These are phyloP conservation scores for Pyrocoelia pectoralis DNA, from an alignment of 2,888 invertebrate species.

Conservation along the genomic window DNA sequence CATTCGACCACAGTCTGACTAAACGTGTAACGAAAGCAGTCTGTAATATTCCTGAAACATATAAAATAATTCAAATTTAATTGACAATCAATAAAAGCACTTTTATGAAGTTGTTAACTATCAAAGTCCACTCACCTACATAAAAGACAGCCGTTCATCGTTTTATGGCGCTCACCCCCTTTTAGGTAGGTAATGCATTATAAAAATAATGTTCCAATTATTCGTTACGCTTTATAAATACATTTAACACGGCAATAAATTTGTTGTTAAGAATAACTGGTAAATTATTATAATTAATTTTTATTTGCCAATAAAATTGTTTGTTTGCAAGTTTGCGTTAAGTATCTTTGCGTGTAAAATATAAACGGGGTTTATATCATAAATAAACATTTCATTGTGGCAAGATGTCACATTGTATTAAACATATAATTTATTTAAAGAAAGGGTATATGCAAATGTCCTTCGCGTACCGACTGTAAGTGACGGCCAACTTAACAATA, in stretches of 20 bases:
- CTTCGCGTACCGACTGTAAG: no score
- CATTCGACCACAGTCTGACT: no score
- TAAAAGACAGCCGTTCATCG: constrained; percentile 1
- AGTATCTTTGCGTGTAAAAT: neutral
- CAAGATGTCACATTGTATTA: no score
- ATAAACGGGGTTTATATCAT: neutral
- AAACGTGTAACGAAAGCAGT: no score
- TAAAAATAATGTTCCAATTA: neutral
- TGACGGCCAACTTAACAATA: no score
- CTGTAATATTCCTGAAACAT: neutral
- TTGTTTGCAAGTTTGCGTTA: neutral
- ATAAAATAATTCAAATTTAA: constrained; percentile 1
- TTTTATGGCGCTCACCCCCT: neutral
- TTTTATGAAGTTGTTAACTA: constrained; percentile 1
- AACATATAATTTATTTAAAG: no score
- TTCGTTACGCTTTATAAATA: neutral
- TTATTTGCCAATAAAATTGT: neutral
- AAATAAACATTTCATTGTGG: neutral
- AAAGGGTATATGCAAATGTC: no score
- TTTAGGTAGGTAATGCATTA: neutral
- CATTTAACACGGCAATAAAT: neutral
- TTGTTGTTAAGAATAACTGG: neutral
- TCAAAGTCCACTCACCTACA: constrained; percentile 1
- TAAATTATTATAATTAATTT: neutral
- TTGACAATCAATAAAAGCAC: neutral